Evolutionary conservation across 1,140 invertebrate genomes (phyloP).

Genomic region (Sinonovacula constricta): DNA sequence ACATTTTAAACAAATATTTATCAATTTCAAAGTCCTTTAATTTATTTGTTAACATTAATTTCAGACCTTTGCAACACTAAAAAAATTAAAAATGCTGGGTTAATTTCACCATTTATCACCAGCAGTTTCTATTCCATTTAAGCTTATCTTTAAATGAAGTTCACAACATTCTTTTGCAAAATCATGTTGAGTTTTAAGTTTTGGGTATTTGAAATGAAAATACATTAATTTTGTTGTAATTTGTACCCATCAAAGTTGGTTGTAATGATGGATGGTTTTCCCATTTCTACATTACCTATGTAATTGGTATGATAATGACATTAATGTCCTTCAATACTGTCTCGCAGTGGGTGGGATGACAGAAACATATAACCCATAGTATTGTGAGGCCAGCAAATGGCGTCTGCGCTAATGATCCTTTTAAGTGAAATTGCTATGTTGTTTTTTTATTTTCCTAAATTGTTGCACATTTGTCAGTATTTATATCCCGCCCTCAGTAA

Average conservation of each 20-base stretch:
- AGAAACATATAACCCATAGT: not conserved
- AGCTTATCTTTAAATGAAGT: too few species aligned
- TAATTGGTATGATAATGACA: constrained; percentile 43
- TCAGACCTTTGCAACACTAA: too few species aligned
- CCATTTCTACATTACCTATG: constrained; percentile 23
- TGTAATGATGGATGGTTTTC: constrained; percentile 25
- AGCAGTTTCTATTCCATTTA: not conserved
- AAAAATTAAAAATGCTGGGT: not conserved
- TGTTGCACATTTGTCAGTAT: constrained; percentile 40
- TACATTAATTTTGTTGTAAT: constrained; percentile 46
- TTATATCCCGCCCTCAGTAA: too few species aligned
- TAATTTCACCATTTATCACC: not conserved
- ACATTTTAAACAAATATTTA: too few species aligned
- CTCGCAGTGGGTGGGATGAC: constrained; percentile 45
- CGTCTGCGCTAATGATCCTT: constrained; percentile 15
- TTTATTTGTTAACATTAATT: too few species aligned
- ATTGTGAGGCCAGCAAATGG: constrained; percentile 35
- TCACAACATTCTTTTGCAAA: too few species aligned
- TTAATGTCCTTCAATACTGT: constrained; percentile 37
- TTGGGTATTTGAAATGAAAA: too few species aligned
- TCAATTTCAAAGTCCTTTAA: too few species aligned
- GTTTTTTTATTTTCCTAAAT: constrained; percentile 13
- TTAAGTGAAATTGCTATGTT: constrained; percentile 12
- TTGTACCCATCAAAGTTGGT: constrained; percentile 44
- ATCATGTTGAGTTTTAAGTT: too few species aligned